phyloP scores from a whole-genome alignment of 2,888 invertebrate genomes.

The Drosophila paucipuncta region DNA sequence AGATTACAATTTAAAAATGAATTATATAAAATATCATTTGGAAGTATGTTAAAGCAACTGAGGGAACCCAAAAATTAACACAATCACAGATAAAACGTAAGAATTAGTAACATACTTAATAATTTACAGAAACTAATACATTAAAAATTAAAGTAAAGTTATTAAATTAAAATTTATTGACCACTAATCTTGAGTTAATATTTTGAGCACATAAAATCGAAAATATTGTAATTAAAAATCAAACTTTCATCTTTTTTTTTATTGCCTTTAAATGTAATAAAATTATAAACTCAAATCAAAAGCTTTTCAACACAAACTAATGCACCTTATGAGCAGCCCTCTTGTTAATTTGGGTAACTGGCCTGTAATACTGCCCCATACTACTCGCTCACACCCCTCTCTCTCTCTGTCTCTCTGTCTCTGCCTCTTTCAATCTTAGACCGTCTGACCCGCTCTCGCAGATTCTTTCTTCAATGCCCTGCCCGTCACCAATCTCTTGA shows the following conservation, averaged over 20 bases:
- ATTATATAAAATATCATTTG: background rate
- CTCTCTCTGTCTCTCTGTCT: conserved; percentile 3
- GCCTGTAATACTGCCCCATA: conserved; percentile 22
- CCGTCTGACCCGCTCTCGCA: background rate
- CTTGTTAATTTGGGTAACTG: conserved; percentile 26
- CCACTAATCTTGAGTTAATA: background rate
- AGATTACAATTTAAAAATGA: background rate
- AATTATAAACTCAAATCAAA: background rate
- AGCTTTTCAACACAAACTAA: background rate
- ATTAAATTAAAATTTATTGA: background rate
- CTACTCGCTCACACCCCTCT: background rate
- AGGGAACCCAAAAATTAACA: no score
- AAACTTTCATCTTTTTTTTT: background rate
- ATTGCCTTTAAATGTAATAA: background rate
- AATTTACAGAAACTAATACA: no score
- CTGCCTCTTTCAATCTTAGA: background rate
- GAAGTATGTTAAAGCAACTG: background rate
- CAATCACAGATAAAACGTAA: background rate
- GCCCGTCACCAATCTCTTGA: conserved; percentile 8
- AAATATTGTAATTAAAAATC: background rate
- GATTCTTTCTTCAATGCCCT: conserved; percentile 5
- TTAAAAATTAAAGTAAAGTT: background rate
- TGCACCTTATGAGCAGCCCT: conserved; percentile 24
- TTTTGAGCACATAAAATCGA: background rate
- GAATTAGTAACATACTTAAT: background rate